phyloP scores from a whole-genome alignment of 2,888 invertebrate genomes.

The Aporophyla lueneburgensis region DNA sequence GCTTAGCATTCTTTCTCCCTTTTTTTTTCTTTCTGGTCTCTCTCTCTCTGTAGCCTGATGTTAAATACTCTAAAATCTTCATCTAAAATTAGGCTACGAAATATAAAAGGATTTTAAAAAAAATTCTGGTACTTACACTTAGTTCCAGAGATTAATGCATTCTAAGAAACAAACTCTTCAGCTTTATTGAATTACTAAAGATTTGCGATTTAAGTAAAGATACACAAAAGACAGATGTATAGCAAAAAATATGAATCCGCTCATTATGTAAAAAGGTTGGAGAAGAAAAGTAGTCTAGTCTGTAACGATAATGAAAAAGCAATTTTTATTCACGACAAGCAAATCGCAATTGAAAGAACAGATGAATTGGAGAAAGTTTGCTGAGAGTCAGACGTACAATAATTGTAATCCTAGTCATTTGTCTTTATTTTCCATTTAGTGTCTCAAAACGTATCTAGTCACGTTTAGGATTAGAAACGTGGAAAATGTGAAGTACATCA shows the following conservation, averaged over 20 bases:
- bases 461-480: conserved; percentile 49
- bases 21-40: too few relatives aligned
- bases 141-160: too few relatives aligned
- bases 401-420: conserved; percentile 37
- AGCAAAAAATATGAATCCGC: neutral
- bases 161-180: too few relatives aligned
- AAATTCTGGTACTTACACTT: too few relatives aligned
- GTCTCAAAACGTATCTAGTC: conserved; percentile 43
- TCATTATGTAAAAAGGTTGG: neutral
- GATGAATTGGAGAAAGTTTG: conserved; percentile 26
- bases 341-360: conserved; percentile 14
- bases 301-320: conserved; percentile 1
- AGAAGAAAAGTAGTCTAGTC: neutral
- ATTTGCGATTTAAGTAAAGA: neutral
- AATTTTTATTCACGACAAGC: neutral
- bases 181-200: too few relatives aligned
- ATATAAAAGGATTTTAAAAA: too few relatives aligned
- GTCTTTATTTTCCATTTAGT: conserved; percentile 48
- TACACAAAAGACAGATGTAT: neutral
- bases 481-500: conserved; percentile 39
- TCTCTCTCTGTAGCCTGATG: too few relatives aligned
- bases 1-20: too few relatives aligned
- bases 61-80: too few relatives aligned
- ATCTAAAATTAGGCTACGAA: too few relatives aligned
- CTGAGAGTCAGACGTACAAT: conserved; percentile 11